These are phyloP conservation scores for Laspeyria flexula DNA, from an alignment of 2,888 invertebrate genomes.

Conservation along the genomic window DNA sequence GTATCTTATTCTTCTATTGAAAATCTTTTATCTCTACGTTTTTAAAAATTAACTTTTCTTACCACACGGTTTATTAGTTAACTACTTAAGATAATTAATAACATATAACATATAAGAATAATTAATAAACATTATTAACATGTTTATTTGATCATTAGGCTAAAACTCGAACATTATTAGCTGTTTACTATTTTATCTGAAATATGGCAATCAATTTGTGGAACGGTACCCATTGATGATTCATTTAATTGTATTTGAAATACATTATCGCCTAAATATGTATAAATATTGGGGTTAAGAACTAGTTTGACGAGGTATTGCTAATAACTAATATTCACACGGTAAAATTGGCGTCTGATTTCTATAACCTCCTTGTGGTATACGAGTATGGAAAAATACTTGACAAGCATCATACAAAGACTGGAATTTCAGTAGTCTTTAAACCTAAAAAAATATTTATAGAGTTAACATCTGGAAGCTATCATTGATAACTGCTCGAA, in stretches of 20 bases:
- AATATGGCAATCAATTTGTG: slow-evolving; percentile 6
- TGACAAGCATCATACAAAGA: no score
- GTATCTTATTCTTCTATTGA: no score
- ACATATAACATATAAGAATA: no score
- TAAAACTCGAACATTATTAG: slow-evolving; percentile 31
- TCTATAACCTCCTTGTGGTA: background rate
- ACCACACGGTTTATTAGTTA: no score
- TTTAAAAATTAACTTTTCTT: no score
- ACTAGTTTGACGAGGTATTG: background rate
- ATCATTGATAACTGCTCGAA: no score
- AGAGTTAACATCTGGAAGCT: no score
- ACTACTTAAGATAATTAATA: no score
- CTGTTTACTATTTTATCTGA: slow-evolving; percentile 25
- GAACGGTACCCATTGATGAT: slow-evolving; percentile 15
- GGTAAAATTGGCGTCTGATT: background rate
- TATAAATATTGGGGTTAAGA: slow-evolving; percentile 6
- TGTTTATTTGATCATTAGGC: slow-evolving; percentile 18
- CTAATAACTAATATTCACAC: slow-evolving; percentile 8
- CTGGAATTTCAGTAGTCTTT: no score
- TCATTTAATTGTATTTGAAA: slow-evolving; percentile 14
- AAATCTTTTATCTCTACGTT: no score
- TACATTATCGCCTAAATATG: slow-evolving; percentile 13
- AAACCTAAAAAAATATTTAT: no score
- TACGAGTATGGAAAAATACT: background rate
- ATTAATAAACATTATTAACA: slow-evolving; percentile 35